Evolutionary conservation across 2,113 vertebrate species (phyloP), one percentile per base, ranked within the genome.

Genomic region (Scopus umbretta): DNA sequence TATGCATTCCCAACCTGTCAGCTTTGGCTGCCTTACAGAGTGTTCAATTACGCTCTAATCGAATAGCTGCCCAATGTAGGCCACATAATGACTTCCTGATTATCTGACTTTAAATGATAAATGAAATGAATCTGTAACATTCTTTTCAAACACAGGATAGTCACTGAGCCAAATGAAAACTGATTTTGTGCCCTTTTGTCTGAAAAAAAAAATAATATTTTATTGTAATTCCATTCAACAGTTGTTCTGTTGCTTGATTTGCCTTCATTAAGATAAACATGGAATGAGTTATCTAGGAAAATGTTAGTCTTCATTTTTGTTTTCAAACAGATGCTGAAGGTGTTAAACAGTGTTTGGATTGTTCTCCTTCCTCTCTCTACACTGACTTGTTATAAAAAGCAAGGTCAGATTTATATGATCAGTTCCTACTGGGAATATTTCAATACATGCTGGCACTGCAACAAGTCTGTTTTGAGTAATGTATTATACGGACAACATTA

Each of bases 41-140:
- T 98, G 98, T 98, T 99, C 99, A 99, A 99, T 99, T 99, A 99
- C 95, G 97, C 98, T 98, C 98, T 99, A 99, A 99, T 99, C 98
- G 98, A 99, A 99, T 99, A 98, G 99, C 98, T 99, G 98, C 98
- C 98, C 98, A 98, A 98, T 99, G 98, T 98, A 99, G 99, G 98
- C 99, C 99, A 98, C 98, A 98, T 99, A 99, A 99, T 99, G 99
- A 99, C 99, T 99, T 99, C 99, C 99, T 99, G 99, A 99, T 99
- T 99, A 99, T 99, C 99, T 99, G 99, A 99, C 99, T 99, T 99
- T 99, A 99, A 98, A 98, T 99, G 99, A 99, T 99, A 98, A 99
- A 99, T 99, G 99, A 99, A 99, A 99, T 99, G 99, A 99, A 99
- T 99, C 99, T 99, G 99, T 99, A 99, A 98, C 97, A 95, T 97